Conservation (phyloP, 1,140 invertebrate genomes). For the Eumaeus atala region DNA sequence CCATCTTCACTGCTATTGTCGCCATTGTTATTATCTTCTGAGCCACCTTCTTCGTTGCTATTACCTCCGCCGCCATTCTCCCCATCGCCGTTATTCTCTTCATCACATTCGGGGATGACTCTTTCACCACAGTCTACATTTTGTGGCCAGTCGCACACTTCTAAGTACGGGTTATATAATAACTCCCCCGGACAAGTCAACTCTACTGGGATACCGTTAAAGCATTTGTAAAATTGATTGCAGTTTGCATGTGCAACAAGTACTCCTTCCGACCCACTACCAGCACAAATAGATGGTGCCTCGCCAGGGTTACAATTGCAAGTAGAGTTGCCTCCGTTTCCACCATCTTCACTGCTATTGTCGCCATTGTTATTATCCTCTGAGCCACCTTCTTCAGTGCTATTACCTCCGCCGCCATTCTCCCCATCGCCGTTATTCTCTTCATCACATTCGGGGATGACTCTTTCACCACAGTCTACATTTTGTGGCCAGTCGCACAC, state of each 20-base stretch:
- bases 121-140: conserved; percentile 8
- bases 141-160: conserved; percentile 26
- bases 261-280: conserved; percentile 18
- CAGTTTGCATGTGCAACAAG: conserved; percentile 32
- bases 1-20: conserved; percentile 14
- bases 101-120: conserved; percentile 8
- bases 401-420: conserved; percentile 47
- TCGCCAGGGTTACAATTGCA: conserved; percentile 29
- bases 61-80: conserved; percentile 56
- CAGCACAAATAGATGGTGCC: conserved; percentile 23
- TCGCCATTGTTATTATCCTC: no score
- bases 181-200: conserved; percentile 58
- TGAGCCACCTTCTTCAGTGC: no score
- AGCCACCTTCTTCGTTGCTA: not conserved
- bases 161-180: conserved; percentile 73
- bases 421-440: conserved; percentile 39
- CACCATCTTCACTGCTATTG: no score
- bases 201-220: conserved; percentile 24
- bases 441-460: conserved; percentile 1
- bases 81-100: conserved; percentile 31
- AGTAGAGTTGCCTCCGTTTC: conserved; percentile 6
- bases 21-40: conserved; percentile 11
- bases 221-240: conserved; percentile 34
- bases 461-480: conserved; percentile 8
- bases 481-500: conserved; percentile 9